Evolutionary conservation across 2,888 invertebrate genomes (phyloP).

Genomic region (Habroteleia sp.): DNA sequence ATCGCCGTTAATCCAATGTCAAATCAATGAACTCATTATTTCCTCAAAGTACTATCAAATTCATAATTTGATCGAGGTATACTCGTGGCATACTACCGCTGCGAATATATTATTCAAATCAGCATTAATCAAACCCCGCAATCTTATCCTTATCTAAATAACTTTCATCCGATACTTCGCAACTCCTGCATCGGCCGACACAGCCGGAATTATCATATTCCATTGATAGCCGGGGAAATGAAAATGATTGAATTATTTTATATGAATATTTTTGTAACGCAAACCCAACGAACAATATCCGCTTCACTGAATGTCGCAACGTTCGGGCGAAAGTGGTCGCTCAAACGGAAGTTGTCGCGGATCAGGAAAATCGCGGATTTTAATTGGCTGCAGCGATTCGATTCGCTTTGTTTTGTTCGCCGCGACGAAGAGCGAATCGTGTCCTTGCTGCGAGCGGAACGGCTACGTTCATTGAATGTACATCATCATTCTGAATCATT

Average conservation of each 20-base stretch:
- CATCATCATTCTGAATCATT: conserved; percentile 79
- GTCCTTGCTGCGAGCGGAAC: conserved; percentile 75
- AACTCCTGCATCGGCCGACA: conserved; percentile 13
- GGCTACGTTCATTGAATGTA: conserved; percentile 76
- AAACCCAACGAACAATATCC: conserved; percentile 13
- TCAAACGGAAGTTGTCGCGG: conserved; percentile 14
- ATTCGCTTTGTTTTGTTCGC: conserved; percentile 16
- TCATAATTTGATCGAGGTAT: too few relatives aligned
- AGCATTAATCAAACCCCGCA: conserved; percentile 1
- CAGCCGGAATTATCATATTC: conserved; percentile 29
- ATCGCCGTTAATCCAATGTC: too few relatives aligned
- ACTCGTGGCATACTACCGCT: too few relatives aligned
- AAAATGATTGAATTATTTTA: conserved; percentile 21
- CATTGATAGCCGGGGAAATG: conserved; percentile 23
- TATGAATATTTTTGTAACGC: conserved; percentile 10
- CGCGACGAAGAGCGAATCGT: conserved; percentile 73
- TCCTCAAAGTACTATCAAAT: neutral
- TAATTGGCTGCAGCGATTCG: conserved; percentile 6
- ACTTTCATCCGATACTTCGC: conserved; percentile 25
- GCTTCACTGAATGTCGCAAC: conserved; percentile 11
- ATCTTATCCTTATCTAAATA: conserved; percentile 23
- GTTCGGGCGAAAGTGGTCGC: conserved; percentile 25
- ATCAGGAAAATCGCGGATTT: conserved; percentile 19
- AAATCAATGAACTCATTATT: too few relatives aligned
- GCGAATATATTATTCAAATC: conserved; percentile 8